These are phyloP conservation scores for Argopecten irradians DNA, from an alignment of 1,140 invertebrate species.

Conservation along the genomic window DNA sequence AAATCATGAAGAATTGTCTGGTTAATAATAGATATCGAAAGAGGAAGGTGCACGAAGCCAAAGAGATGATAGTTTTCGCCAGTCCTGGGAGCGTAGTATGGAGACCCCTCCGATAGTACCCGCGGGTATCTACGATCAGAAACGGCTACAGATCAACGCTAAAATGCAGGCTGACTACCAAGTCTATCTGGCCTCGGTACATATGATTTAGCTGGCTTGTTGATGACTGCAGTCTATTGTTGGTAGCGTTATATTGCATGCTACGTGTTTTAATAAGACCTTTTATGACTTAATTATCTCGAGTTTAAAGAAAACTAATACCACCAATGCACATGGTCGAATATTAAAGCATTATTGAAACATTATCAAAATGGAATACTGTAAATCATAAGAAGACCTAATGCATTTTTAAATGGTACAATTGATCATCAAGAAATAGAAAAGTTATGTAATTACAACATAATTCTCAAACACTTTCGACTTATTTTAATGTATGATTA, in stretches of 20 bases:
- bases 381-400: too few relatives aligned
- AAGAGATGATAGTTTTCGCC: neutral
- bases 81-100: constrained; percentile 14
- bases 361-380: too few relatives aligned
- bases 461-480: too few relatives aligned
- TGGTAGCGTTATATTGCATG: neutral
- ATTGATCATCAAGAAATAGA: too few relatives aligned
- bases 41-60: neutral
- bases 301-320: neutral
- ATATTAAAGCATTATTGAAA: too few relatives aligned
- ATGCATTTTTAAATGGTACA: too few relatives aligned
- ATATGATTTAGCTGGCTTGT: neutral
- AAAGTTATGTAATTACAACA: too few relatives aligned
- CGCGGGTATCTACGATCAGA: neutral
- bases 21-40: neutral
- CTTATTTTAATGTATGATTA: too few relatives aligned
- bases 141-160: neutral
- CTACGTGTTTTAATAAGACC: neutral
- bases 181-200: neutral
- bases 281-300: neutral
- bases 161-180: neutral
- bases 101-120: neutral
- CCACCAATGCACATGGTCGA: too few relatives aligned
- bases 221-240: neutral
- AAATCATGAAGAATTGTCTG: neutral